These are phyloP conservation scores for Dasysyrphus tricinctus DNA, from an alignment of 2,888 invertebrate genomes.

Conservation along the genomic window DNA sequence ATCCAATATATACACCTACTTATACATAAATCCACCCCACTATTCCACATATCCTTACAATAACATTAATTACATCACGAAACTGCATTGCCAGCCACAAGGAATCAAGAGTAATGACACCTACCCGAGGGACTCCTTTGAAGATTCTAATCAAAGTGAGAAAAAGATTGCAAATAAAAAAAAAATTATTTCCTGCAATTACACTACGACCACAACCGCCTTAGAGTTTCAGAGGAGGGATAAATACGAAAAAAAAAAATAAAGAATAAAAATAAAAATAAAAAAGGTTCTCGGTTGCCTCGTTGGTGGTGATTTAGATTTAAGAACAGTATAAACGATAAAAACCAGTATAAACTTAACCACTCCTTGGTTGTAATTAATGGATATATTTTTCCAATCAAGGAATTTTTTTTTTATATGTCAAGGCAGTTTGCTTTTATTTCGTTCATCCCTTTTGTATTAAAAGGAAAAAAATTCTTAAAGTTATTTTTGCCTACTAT, in stretches of 20 bases:
- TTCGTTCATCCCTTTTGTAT: not conserved
- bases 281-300: not conserved
- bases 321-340: not conserved
- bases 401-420: not conserved
- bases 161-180: slow-evolving; percentile 26
- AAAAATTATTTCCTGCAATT: slow-evolving; percentile 50
- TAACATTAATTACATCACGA: slow-evolving; percentile 4
- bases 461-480: not conserved
- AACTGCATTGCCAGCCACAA: slow-evolving; percentile 28
- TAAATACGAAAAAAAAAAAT: not conserved
- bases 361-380: slow-evolving; percentile 42
- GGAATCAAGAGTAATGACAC: slow-evolving; percentile 38
- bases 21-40: too few relatives aligned
- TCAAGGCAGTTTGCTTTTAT: not conserved
- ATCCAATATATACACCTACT: not conserved
- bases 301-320: slow-evolving; percentile 9
- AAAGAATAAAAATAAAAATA: not conserved
- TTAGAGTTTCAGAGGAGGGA: not conserved
- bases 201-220: slow-evolving; percentile 15
- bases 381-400: slow-evolving; percentile 37
- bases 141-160: slow-evolving; percentile 36
- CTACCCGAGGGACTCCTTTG: slow-evolving; percentile 29
- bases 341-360: slow-evolving; percentile 8
- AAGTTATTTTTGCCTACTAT: not conserved
- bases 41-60: not conserved